A percentile compares a stretch with the other conserved stretches of the same genome.
phyloP scores from a whole-genome alignment of 2,797 vertebrate species.

The Gymnopithys bicolor region DNA sequence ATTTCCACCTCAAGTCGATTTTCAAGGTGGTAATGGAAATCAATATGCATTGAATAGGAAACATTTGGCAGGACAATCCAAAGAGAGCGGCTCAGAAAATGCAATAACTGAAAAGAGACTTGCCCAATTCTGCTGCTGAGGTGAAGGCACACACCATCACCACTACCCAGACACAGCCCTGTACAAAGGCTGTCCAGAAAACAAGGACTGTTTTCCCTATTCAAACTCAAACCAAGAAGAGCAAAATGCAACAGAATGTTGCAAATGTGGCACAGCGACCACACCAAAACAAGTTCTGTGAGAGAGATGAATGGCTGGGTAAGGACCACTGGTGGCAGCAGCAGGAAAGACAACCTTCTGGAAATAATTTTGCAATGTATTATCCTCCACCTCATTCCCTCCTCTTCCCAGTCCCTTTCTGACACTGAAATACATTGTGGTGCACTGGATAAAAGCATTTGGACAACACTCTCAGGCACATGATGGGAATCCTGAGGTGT shows the following conservation, averaged over 20 bases:
- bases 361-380: not conserved
- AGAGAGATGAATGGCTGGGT: not conserved
- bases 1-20: conserved; percentile 57
- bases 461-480: not conserved
- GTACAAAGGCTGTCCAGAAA: not conserved
- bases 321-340: not conserved
- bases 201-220: not conserved
- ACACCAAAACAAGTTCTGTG: not conserved
- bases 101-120: not conserved
- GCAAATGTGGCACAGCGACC: not conserved
- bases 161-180: not conserved
- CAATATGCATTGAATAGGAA: conserved; percentile 17
- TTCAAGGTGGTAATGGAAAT: conserved; percentile 49
- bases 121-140: not conserved
- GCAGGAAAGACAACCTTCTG: not conserved
- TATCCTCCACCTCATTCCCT: not conserved
- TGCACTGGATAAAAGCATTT: not conserved
- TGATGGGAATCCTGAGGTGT: not conserved
- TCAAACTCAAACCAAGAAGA: not conserved
- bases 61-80: conserved; percentile 35
- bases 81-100: not conserved
- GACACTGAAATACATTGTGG: not conserved
- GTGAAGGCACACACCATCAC: not conserved
- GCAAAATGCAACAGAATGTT: not conserved
- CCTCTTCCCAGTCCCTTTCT: not conserved